phyloP scores from a whole-genome alignment of 2,888 invertebrate species.

The Pristionchus fissidentatus region DNA sequence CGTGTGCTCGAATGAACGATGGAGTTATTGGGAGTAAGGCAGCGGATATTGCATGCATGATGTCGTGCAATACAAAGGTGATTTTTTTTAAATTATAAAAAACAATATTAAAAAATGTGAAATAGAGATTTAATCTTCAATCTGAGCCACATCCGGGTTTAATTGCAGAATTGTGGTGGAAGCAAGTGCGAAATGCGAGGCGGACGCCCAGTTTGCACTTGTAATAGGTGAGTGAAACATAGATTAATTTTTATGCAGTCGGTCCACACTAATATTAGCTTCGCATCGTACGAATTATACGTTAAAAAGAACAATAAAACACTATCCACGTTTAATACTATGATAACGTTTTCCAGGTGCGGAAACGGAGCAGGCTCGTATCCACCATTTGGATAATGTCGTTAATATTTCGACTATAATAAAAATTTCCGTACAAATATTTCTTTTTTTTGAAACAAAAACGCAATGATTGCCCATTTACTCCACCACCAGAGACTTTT shows the following conservation, averaged over 20 bases:
- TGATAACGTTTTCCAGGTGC: not conserved
- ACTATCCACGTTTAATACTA: too few species aligned
- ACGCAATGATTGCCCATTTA: too few species aligned
- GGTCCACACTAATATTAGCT: too few species aligned
- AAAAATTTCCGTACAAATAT: not conserved
- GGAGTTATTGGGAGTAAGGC: slow-evolving; percentile 4
- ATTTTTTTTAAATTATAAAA: too few species aligned
- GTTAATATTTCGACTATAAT: not conserved
- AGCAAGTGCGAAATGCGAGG: slow-evolving; percentile 1
- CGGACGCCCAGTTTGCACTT: not conserved
- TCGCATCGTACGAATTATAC: too few species aligned
- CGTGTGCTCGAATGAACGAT: slow-evolving; percentile 8
- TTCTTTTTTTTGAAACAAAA: too few species aligned
- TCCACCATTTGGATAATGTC: slow-evolving; percentile 4
- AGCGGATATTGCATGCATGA: slow-evolving; percentile 13
- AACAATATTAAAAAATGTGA: not conserved
- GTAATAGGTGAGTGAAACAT: not conserved
- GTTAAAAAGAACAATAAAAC: too few species aligned
- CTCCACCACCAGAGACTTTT: too few species aligned
- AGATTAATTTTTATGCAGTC: not conserved
- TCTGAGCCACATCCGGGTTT: too few species aligned
- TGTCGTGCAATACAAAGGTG: slow-evolving; percentile 30
- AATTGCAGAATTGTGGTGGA: slow-evolving; percentile 13
- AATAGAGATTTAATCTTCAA: too few species aligned
- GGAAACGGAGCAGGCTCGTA: slow-evolving; percentile 7